Percentiles rank a stretch among this genome's conserved stretches.
These are phyloP conservation scores for Cardinalis cardinalis DNA, from an alignment of 2,113 vertebrate genomes.

Conservation along the genomic window DNA sequence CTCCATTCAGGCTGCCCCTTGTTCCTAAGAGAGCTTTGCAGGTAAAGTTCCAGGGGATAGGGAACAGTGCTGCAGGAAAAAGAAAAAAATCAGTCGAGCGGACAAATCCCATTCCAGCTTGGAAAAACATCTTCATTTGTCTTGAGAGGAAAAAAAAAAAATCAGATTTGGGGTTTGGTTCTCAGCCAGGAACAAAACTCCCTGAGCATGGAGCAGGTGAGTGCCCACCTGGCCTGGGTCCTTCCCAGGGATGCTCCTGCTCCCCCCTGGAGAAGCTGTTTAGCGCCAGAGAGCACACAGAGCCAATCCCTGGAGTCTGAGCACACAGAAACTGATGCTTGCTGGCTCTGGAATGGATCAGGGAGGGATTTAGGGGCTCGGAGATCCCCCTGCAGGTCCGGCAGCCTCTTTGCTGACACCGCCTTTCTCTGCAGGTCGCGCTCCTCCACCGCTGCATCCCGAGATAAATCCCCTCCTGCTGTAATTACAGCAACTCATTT, in stretches of 20 bases:
- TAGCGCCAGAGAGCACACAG: background rate
- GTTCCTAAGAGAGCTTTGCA: no score
- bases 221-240: background rate
- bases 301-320: rapidly evolving
- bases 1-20: no score
- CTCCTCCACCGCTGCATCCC: background rate
- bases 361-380: background rate
- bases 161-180: background rate
- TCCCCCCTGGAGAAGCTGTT: background rate
- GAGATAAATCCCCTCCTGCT: constrained; percentile 33
- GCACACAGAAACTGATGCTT: background rate
- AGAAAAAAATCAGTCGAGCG: background rate
- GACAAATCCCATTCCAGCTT: background rate
- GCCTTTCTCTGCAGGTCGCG: background rate
- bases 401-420: background rate
- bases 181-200: background rate
- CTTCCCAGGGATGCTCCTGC: background rate
- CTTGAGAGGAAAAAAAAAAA: background rate
- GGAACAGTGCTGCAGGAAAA: background rate
- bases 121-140: background rate
- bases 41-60: no score
- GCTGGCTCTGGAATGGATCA: background rate
- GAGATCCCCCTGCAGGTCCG: background rate
- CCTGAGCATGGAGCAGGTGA: rapidly evolving
- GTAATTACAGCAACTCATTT: constrained; percentile 57